These are phyloP conservation scores for Syrrhaptes paradoxus DNA, from an alignment of 2,113 vertebrate genomes.

Conservation along the genomic window DNA sequence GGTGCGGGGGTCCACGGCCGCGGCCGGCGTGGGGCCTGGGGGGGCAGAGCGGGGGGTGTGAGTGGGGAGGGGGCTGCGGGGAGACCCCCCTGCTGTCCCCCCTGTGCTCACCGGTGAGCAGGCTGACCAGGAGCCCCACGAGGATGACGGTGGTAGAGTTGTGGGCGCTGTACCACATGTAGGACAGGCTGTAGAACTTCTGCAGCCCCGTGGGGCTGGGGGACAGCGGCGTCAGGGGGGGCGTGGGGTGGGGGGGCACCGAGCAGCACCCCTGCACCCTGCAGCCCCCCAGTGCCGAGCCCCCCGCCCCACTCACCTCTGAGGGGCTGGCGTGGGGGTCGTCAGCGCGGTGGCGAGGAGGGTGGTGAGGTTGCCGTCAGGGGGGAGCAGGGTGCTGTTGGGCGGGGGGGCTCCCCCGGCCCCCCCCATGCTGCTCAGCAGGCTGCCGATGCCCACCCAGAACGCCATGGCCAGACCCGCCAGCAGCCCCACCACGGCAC, in stretches of 20 bases:
- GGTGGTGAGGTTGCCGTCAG: conserved; percentile 72
- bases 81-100: accelerated
- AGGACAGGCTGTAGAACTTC: conserved; percentile 88
- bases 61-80: neutral
- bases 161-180: conserved; percentile 97
- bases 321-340: conserved; percentile 14
- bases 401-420: neutral
- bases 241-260: neutral
- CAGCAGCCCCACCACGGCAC: conserved; percentile 83
- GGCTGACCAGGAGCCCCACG: conserved; percentile 90
- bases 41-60: neutral
- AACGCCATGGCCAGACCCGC: conserved; percentile 91
- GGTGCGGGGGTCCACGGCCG: conserved; percentile 84
- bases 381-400: conserved; percentile 56
- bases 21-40: conserved; percentile 85
- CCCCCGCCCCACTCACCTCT: conserved; percentile 55
- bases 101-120: conserved; percentile 83
- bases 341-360: conserved; percentile 67
- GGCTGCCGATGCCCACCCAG: conserved; percentile 91
- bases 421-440: conserved; percentile 50
- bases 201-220: conserved; percentile 82
- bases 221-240: neutral
- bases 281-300: accelerated
- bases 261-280: neutral
- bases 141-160: conserved; percentile 91